These are phyloP conservation scores for Ooceraea biroi DNA, from an alignment of 1,140 invertebrate genomes.

Conservation along the genomic window DNA sequence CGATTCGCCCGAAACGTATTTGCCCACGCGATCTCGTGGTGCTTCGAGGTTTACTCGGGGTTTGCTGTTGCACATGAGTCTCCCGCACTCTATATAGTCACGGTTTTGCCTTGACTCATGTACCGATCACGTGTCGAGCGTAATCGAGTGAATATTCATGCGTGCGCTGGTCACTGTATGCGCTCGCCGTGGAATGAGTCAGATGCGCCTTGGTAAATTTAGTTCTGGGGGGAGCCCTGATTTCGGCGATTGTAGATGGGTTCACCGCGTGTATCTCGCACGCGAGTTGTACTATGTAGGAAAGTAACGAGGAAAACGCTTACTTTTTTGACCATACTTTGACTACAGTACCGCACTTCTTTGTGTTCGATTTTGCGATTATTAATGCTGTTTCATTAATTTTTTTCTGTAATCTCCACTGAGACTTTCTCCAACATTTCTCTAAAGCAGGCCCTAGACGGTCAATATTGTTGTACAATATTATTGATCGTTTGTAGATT, in stretches of 20 bases:
- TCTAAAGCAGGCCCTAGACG: too few species aligned
- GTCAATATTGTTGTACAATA: too few species aligned
- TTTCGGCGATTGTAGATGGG: not conserved
- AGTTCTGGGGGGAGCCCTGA: not conserved
- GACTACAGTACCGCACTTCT: too few species aligned
- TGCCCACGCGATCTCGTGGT: too few species aligned
- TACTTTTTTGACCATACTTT: too few species aligned
- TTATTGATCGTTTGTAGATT: too few species aligned
- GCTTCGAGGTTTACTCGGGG: not conserved
- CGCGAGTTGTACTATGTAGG: not conserved
- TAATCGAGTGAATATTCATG: constrained; percentile 51
- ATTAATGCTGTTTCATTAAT: too few species aligned
- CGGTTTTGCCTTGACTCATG: constrained; percentile 42
- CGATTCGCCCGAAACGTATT: not conserved
- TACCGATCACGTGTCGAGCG: constrained; percentile 41
- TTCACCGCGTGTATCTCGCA: not conserved
- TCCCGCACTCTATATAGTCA: not conserved
- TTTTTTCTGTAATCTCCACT: too few species aligned
- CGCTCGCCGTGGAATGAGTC: not conserved
- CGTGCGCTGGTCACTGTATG: constrained; percentile 25
- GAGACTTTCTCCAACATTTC: too few species aligned
- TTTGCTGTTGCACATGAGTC: not conserved
- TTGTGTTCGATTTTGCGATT: too few species aligned
- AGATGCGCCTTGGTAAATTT: constrained; percentile 23
- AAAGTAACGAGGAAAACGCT: too few species aligned